A percentile compares a stretch with the other conserved stretches of the same genome.
Conservation (phyloP, 2,888 invertebrate species). For the Chirona hameri region DNA sequence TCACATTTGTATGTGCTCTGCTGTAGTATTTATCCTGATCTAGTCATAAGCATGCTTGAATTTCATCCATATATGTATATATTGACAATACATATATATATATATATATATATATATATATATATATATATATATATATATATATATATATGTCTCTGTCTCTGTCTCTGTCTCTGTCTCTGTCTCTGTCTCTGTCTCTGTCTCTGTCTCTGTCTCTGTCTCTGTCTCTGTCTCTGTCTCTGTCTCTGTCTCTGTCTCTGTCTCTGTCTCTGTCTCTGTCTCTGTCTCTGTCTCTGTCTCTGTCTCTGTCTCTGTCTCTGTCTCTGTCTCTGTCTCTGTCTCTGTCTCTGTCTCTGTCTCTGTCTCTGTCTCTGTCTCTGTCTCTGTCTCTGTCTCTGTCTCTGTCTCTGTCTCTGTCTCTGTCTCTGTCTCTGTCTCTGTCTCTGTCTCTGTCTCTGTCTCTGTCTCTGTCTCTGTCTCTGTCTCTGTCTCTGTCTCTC, state of each 20-base stretch:
- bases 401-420: conserved; percentile 31
- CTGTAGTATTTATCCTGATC: too few species aligned
- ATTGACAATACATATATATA: too few species aligned
- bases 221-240: conserved; percentile 32
- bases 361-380: conserved; percentile 31
- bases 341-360: conserved; percentile 6
- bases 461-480: conserved; percentile 30
- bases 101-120: background rate
- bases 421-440: conserved; percentile 31
- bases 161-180: conserved; percentile 32
- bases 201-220: conserved; percentile 33
- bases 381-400: conserved; percentile 32
- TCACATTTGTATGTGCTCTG: too few species aligned
- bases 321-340: conserved; percentile 28
- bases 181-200: conserved; percentile 32
- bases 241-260: conserved; percentile 32
- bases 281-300: conserved; percentile 32
- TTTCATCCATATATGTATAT: too few species aligned
- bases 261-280: conserved; percentile 32
- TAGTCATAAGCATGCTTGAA: too few species aligned
- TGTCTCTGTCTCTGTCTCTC: conserved; percentile 35
- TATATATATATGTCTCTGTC: background rate
- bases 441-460: conserved; percentile 32
- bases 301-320: conserved; percentile 31
- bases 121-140: background rate